A percentile compares a stretch with the other conserved stretches of the same genome.
phyloP scores from a whole-genome alignment of 2,113 vertebrate species.

The Romanogobio albipinnatus region DNA sequence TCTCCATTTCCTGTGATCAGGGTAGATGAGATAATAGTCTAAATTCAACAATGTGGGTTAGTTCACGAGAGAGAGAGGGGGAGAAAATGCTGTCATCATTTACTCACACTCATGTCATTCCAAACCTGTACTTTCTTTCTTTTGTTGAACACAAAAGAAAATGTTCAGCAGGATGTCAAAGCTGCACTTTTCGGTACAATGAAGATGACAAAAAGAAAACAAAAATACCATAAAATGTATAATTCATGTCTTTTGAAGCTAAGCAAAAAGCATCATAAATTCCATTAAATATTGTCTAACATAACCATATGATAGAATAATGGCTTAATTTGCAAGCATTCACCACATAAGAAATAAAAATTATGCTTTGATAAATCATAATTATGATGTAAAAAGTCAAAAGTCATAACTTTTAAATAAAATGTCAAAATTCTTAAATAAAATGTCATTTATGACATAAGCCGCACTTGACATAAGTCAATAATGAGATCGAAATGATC shows the following conservation, averaged over 20 bases:
- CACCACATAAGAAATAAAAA: background rate
- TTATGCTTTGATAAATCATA: background rate
- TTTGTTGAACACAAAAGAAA: background rate
- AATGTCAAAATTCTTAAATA: background rate
- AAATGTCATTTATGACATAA: no score
- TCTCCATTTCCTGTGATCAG: background rate
- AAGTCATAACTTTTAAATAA: background rate
- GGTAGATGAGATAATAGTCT: background rate
- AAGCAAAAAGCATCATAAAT: background rate
- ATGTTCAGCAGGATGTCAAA: background rate
- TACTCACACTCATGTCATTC: background rate
- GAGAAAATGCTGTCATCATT: background rate
- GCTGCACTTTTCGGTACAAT: background rate
- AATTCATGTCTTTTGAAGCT: background rate
- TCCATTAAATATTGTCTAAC: background rate
- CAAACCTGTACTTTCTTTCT: background rate
- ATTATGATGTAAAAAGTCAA: background rate
- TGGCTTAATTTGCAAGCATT: background rate
- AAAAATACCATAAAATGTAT: background rate
- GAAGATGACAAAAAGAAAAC: background rate
- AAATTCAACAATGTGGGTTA: background rate
- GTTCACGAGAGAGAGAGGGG: background rate
- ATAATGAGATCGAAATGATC: background rate
- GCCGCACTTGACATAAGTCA: background rate
- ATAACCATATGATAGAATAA: background rate